These are phyloP conservation scores for Sabellastarte sp. DNA, from an alignment of 2,888 invertebrate species.

Conservation along the genomic window DNA sequence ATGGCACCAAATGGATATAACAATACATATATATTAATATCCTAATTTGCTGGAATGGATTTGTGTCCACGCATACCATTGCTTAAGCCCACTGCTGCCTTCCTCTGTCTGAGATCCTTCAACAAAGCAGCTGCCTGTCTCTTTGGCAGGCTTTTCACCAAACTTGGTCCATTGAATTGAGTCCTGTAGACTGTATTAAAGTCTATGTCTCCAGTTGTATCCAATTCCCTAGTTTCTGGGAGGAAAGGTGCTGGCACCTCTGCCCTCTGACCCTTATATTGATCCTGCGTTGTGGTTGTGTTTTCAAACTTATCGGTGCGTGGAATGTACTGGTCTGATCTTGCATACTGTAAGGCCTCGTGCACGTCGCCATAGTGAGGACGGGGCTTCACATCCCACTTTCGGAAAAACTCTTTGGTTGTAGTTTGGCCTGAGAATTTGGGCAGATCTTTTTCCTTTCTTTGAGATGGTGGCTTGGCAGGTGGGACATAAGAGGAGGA, in stretches of 20 bases:
- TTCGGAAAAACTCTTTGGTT: slow-evolving; percentile 33
- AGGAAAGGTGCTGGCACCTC: slow-evolving; percentile 36
- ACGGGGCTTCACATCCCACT: slow-evolving; percentile 39
- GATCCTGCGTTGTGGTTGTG: slow-evolving; percentile 30
- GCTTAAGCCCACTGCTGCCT: too few species aligned
- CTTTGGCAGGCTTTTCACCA: slow-evolving; percentile 10
- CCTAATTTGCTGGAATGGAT: too few species aligned
- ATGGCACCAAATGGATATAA: too few species aligned
- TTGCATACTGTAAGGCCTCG: slow-evolving; percentile 24
- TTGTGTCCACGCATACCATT: too few species aligned
- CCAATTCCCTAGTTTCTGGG: slow-evolving; percentile 37
- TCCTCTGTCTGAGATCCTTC: slow-evolving; percentile 15
- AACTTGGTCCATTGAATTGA: slow-evolving; percentile 3
- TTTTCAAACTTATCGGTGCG: slow-evolving; percentile 39
- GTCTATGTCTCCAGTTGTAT: slow-evolving; percentile 35
- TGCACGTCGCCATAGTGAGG: slow-evolving; percentile 49
- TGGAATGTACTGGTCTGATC: slow-evolving; percentile 41
- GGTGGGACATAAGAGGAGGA: slow-evolving; percentile 26
- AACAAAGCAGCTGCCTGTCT: slow-evolving; percentile 15
- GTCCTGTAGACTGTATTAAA: slow-evolving; percentile 41
- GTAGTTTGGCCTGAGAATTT: slow-evolving; percentile 24
- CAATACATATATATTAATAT: too few species aligned
- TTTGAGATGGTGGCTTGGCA: slow-evolving; percentile 19
- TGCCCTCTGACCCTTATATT: slow-evolving; percentile 39
- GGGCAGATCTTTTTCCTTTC: slow-evolving; percentile 25